Evolutionary conservation across 2,113 vertebrate genomes (phyloP).

Genomic region (Uria aalge): DNA sequence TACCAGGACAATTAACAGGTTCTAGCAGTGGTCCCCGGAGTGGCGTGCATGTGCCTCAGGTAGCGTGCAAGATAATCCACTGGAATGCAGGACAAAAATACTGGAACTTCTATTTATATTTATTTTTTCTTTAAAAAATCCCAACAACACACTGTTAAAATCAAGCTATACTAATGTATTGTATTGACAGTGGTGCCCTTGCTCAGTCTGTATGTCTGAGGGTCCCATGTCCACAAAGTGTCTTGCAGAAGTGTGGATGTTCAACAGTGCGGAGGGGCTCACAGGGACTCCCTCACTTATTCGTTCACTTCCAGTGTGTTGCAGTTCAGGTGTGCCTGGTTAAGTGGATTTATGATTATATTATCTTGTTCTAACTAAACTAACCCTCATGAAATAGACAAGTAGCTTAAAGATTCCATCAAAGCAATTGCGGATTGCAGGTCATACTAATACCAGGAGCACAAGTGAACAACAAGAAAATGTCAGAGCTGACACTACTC

Average conservation of each 20-base stretch:
- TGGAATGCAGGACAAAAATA: neutral
- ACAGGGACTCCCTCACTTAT: neutral
- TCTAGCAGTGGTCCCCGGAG: neutral
- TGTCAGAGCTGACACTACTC: neutral
- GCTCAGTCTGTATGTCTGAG: neutral
- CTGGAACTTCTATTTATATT: neutral
- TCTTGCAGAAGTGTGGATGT: neutral
- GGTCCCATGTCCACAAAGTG: neutral
- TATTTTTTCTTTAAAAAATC: neutral
- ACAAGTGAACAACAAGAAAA: neutral
- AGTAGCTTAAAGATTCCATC: neutral
- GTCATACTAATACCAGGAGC: neutral
- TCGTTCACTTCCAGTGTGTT: neutral
- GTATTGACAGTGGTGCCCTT: neutral
- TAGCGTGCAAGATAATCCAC: neutral
- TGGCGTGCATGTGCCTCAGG: rapidly evolving
- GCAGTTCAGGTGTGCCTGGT: neutral
- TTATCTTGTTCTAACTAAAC: neutral
- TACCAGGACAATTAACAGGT: rapidly evolving
- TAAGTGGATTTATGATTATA: neutral
- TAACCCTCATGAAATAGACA: neutral
- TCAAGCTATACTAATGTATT: neutral
- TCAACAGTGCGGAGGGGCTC: neutral
- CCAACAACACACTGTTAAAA: neutral
- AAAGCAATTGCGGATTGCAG: neutral